A percentile compares a stretch with the other conserved stretches of the same genome.
phyloP scores from a whole-genome alignment of 2,113 vertebrate species.

The Phylloscopus trochilus region DNA sequence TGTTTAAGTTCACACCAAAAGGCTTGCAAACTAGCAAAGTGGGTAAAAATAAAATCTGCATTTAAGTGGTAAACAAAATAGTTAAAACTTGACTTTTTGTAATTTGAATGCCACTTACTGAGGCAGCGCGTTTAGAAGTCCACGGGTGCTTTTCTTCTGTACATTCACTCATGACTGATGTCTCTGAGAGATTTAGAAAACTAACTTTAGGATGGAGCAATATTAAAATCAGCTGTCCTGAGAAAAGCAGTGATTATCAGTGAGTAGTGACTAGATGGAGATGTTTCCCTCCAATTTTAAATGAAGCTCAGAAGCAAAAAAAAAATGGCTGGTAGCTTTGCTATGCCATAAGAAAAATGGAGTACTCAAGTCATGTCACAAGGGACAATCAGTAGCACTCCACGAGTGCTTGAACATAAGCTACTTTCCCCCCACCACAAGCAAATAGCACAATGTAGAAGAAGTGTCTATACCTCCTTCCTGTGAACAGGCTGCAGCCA shows the following conservation, averaged over 20 bases:
- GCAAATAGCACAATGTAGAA: not conserved
- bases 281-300: not conserved
- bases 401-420: not conserved
- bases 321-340: not conserved
- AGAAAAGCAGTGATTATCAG: not conserved
- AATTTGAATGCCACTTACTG: not conserved
- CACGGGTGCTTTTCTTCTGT: not conserved
- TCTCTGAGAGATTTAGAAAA: not conserved
- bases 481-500: not conserved
- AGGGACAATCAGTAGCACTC: not conserved
- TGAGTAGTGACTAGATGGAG: not conserved
- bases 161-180: not conserved
- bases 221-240: not conserved
- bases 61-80: constrained; percentile 61
- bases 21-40: constrained; percentile 42
- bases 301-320: not conserved
- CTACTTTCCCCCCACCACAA: not conserved
- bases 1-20: constrained; percentile 52
- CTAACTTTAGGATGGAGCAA: not conserved
- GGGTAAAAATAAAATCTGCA: constrained; percentile 55
- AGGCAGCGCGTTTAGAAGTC: not conserved
- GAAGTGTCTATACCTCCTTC: not conserved
- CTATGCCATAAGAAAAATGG: not conserved
- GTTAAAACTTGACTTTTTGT: constrained; percentile 17
- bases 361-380: not conserved